phyloP scores from a whole-genome alignment of 23 tunicate species.

The Styela plicata region DNA sequence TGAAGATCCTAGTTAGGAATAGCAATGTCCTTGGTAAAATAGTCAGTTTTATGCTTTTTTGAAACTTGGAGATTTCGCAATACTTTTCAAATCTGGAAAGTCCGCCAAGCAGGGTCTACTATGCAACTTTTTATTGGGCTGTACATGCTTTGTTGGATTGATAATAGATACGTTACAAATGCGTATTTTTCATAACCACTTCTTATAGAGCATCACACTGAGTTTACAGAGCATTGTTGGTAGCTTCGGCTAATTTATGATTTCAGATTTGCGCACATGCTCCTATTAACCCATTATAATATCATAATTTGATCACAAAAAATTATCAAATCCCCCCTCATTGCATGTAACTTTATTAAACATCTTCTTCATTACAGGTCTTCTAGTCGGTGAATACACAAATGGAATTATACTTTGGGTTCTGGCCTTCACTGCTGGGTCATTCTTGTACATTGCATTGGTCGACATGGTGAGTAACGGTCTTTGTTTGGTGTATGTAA shows the following conservation, averaged over 20 bases:
- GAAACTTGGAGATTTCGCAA: conserved; percentile 85
- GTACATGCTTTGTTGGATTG: conserved; percentile 12
- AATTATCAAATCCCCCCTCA: no score
- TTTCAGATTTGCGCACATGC: not conserved
- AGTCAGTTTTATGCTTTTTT: no score
- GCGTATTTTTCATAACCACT: no score
- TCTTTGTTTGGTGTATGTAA: no score
- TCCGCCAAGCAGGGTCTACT: conserved; percentile 64
- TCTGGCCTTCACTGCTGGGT: conserved; percentile 91
- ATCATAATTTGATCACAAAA: not conserved
- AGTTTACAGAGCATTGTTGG: no score
- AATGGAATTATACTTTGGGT: conserved; percentile 65
- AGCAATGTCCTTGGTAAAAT: no score
- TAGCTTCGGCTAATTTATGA: no score
- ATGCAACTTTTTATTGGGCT: conserved; percentile 68
- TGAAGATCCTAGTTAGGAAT: no score
- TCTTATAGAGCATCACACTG: no score
- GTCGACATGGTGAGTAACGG: conserved; percentile 90
- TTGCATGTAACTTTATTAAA: not conserved
- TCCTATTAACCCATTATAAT: not conserved
- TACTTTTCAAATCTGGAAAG: conserved; percentile 77
- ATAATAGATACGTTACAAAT: no score
- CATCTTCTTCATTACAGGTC: conserved; percentile 40
- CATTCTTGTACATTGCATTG: conserved; percentile 77
- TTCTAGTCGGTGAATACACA: conserved; percentile 70